These are phyloP conservation scores for Ephydatia muelleri DNA, from an alignment of 37 sponge, comb jelly and placozoan species.

Conservation along the genomic window DNA sequence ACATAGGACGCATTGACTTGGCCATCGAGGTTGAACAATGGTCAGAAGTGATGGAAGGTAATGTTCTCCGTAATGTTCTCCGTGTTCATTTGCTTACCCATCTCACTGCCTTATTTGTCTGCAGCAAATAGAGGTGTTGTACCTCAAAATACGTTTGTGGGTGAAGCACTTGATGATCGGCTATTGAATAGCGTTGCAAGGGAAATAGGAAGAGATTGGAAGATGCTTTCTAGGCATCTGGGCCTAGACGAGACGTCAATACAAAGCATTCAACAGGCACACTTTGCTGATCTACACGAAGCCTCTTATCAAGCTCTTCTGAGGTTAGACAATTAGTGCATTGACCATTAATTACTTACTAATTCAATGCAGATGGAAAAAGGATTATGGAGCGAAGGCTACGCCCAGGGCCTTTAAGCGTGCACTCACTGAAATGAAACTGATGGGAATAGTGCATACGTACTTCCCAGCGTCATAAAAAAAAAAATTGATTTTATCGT, in stretches of 20 bases:
- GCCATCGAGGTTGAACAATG: not conserved
- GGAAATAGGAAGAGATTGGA: conserved; percentile 55
- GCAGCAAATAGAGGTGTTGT: not conserved
- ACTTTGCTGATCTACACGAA: conserved; percentile 55
- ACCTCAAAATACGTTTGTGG: not conserved
- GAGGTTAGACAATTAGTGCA: conserved; percentile 7
- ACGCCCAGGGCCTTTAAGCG: conserved; percentile 43
- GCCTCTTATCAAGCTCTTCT: conserved; percentile 56
- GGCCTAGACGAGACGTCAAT: conserved; percentile 57
- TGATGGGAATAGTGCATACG: conserved; percentile 63
- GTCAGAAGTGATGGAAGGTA: not conserved
- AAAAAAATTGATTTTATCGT: not conserved
- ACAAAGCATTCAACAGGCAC: conserved; percentile 32
- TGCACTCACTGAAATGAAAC: conserved; percentile 54
- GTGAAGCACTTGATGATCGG: not conserved
- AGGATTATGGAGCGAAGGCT: conserved; percentile 30
- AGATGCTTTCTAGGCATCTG: conserved; percentile 64
- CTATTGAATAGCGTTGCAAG: not conserved
- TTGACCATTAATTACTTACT: not conserved
- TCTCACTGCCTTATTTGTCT: not conserved
- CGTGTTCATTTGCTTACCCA: not conserved
- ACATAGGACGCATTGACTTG: not conserved
- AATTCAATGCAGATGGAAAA: conserved; percentile 50
- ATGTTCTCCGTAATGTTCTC: not conserved
- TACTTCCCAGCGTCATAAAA: conserved; percentile 36